These are phyloP conservation scores for Leptinotarsa tumamoca DNA, from an alignment of 2,888 invertebrate genomes.

Conservation along the genomic window DNA sequence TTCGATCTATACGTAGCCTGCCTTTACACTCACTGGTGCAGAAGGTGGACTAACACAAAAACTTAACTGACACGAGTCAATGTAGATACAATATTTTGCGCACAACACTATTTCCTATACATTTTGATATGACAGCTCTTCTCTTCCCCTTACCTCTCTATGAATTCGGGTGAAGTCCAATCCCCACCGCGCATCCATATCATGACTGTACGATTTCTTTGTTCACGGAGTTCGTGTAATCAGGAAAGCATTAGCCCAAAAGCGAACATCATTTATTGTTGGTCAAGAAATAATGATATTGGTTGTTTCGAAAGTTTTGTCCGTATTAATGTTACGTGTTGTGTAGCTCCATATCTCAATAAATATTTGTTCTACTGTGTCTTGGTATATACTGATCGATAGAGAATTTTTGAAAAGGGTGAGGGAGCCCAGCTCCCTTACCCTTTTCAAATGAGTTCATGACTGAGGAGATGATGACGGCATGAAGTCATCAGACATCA, in stretches of 20 bases:
- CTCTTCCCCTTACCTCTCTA: background rate
- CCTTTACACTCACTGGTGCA: slow-evolving; percentile 95
- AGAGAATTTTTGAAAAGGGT: no score
- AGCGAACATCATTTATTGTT: background rate
- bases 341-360: no score
- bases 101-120: slow-evolving; percentile 49
- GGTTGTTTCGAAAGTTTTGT: no score
- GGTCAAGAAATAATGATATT: background rate
- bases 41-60: slow-evolving; percentile 75
- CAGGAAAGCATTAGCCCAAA: background rate
- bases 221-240: slow-evolving; percentile 28
- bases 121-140: slow-evolving; percentile 14
- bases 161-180: slow-evolving; percentile 6
- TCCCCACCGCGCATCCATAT: background rate
- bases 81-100: slow-evolving; percentile 50
- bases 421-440: no score
- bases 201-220: slow-evolving; percentile 53
- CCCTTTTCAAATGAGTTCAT: no score
- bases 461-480: no score
- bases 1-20: slow-evolving; percentile 59
- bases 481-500: no score
- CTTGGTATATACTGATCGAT: no score
- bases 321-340: no score
- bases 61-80: slow-evolving; percentile 39
- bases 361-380: no score